Evolutionary conservation across 2,888 invertebrate species (phyloP), one percentile per base, ranked within the genome.

Genomic region (Dioctria rufipes): DNA sequence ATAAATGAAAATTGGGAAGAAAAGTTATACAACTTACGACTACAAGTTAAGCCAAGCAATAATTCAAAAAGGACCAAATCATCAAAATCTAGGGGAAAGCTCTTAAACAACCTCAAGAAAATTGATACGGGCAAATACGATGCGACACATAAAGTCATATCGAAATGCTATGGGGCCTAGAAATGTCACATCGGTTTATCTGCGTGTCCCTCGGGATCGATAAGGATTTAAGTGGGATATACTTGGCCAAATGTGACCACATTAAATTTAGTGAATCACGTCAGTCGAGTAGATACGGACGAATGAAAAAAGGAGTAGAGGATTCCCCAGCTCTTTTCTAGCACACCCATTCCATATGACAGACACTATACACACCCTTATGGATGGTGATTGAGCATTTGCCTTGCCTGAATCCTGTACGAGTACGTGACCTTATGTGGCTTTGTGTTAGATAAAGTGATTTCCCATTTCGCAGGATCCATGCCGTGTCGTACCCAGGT

Each of bases 191-290:
- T 81, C 80, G 82, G 80, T 80, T 82, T 82, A 82, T 82, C 82
- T 82, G 79, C 63, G 65, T 84, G 84, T 88, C 89, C 88, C 89
- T 82, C 81, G 88, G 86, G 88, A 88, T 87, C 88, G 89, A 88
- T 88, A 88, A 86, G 87, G 87, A 87, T 88, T 89, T 88, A 89
- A 86, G 87, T 88, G 86, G 86, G 87, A 89, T 89, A 86, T 86
- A 88, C 88, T 89, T 87, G 87, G 87, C 89, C 89, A 89, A 89
- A 89, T 89, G 89, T 88, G 89, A 88, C 89, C 88, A 85, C 86
- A 85, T 85, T 85, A 84, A 84, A 84, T 85, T 85, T 84, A 83
- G 84, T 86, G 85, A 86, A 85, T 86, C 84, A 83, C 84, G 83
- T 84, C 84, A 71, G 69, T 54, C 25, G 80, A 83, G 80, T 83